Evolutionary conservation across 2,888 invertebrate species (phyloP), one percentile per base, ranked within the genome.

Genomic region (Dolomedes plantarius): DNA sequence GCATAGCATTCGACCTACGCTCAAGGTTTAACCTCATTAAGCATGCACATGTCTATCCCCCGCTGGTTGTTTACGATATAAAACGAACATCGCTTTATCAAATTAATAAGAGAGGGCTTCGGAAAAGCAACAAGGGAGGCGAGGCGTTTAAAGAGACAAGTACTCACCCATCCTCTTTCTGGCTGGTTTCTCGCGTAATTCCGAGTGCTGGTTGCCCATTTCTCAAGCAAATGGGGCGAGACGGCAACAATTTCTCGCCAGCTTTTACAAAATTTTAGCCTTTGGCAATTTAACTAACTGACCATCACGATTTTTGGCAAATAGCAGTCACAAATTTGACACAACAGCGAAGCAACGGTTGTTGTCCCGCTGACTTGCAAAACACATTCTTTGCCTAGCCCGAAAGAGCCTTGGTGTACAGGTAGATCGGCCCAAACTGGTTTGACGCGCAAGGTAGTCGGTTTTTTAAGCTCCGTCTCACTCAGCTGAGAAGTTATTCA

Each of bases 1-100:
- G 73, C 77, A 85, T 85, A 77, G 83, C 77, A 76, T 46, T 85
- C 83, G 82, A 76, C 82, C 83, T 85, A 85, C 83, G 83, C 83
- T 85, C 76, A 77, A 85, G 76, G 83, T 56, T 77, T 72, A 29
- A 46, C 71, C 72, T 85, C 77, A 85, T 85, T 85, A 72, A n/a
- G 31, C 69, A 82, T 82, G 62, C 82, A 72, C 64, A 16, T 41
- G 29, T 64, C 28, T 46, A 72, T 41, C 77, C 73, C 83, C 83
- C 67, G 68, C 77, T 56, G 82, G 72, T 78, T 77, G 83, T 85
- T 85, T 77, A 83, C 83, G 72, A 82, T 71, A 81, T 39, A 73
- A 71, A 39, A 19, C n/a, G 74, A 69, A 23, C 19, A 32, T 67
- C 46, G 36, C 36, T 77, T n/a, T 6, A 23, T 56, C 67, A 68